phyloP scores from a whole-genome alignment of 2,888 invertebrate genomes.

The Nebria salina region DNA sequence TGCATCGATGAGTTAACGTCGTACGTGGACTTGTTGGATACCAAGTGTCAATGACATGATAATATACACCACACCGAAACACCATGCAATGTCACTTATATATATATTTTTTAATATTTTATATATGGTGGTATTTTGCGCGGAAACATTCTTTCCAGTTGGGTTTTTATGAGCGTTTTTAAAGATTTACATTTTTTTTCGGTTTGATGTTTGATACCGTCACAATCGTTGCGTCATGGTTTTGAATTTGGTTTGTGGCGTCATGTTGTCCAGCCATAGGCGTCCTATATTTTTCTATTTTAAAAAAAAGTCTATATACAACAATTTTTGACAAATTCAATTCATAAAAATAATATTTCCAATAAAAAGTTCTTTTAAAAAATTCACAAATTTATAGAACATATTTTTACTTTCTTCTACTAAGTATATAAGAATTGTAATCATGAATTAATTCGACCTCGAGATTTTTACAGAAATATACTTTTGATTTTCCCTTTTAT shows the following conservation, averaged over 20 bases:
- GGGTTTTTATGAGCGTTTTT: conserved; percentile 18
- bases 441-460: no score
- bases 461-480: no score
- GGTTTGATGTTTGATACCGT: conserved; percentile 11
- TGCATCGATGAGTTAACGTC: neutral
- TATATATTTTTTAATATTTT: neutral
- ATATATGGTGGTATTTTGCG: neutral
- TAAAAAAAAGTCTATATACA: no score
- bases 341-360: neutral
- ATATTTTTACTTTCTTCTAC: no score
- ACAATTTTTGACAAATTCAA: no score
- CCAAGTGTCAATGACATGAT: neutral
- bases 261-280: conserved; percentile 25
- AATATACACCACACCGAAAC: neutral
- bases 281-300: neutral
- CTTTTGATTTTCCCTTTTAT: no score
- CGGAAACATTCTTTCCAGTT: conserved; percentile 21
- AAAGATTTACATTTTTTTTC: conserved; percentile 25
- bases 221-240: conserved; percentile 39
- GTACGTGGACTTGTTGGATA: neutral
- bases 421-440: no score
- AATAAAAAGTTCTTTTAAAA: no score
- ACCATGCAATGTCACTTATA: neutral
- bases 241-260: conserved; percentile 37
- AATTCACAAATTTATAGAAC: no score